Base-by-base conservation (phyloP, 2,797 vertebrate species). In the Bovichtus variegatus region DNA sequence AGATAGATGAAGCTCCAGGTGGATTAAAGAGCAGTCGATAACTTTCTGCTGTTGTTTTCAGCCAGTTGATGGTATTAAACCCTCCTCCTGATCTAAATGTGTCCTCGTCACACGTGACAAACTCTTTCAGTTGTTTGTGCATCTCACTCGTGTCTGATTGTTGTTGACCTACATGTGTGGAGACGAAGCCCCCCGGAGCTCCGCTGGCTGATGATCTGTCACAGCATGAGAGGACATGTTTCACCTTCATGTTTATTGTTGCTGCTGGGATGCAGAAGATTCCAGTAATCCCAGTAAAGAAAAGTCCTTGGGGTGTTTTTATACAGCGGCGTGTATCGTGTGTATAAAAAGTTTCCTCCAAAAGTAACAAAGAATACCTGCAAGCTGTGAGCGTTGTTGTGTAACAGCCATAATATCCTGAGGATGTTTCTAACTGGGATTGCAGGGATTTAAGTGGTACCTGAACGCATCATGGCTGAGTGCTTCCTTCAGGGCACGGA, bases 401-500 rank as follows among this genome's bases (percentile, higher is more conserved):
- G 3, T 70, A 55, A 73, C 71, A 25, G 65, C 44, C 40, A 31
- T 2, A 40, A 77, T n/a, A 5, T 61, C 74, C 78, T 51, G 58
- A 74, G 85, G 11, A 12, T 29, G 59, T 27, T 76, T 63, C 61
- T 67, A 1, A 19, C 41, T 40, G 57, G 18, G 41, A 64, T 77
- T 40, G 40, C 63, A 51, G 49, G 54, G 54, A 63, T 49, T 63
- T 70, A 77, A 80, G 77, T 77, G 76, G 71, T 63, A 70, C 85
- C 80, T 87, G 76, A 78, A 87, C 0, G 67, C 73, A 80, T 25
- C 68, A 2, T 8, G 13, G 38, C 61, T 72, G 62, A 82, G 77
- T 85, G 82, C 80, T 73, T 0, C 82, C 82, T 80, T 40, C 71
- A 80, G 78, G 80, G 67, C 67, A 19, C 41, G 0, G 10, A 78